Evolutionary conservation across 2,888 invertebrate genomes (phyloP), one percentile per base, ranked within the genome.

Genomic region (Marasmarcha lunaedactyla): DNA sequence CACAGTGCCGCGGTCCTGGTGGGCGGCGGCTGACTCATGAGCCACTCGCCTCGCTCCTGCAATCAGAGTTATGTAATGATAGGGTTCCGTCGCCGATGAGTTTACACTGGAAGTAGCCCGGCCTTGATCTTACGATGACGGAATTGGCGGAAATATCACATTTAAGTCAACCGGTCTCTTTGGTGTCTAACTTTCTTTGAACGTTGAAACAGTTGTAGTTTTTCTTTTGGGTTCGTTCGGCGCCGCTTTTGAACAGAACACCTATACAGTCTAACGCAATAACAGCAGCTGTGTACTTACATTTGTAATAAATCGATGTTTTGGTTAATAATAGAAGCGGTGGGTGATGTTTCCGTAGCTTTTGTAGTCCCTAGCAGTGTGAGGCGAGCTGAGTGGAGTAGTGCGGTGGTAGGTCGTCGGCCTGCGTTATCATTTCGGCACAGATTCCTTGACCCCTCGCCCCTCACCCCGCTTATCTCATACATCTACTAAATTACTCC

Each of bases 401-500:
- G 34, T 34, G 14, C 11, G 1, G 36, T 14, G n/a, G 33, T 14
- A 33, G 67, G 76, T 78, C 78, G 70, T 62, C 71, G 76, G 58
- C 63, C 74, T 55, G 54, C 57, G 65, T 79, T 79, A 79, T 79
- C 79, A 71, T 78, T 79, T 79, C 76, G 78, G 79, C 79, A 76
- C 73, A 74, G 71, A 78, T 79, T 73, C 70, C 67, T 65, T 70
- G 71, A 69, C 63, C 70, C 71, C 59, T 54, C 57, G 45, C 56
- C 51, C 49, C 51, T 43, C 33, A 45, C 41, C 42, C 35, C 44
- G 37, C 42, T 44, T 42, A 43, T 46, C 48, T 43, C 45, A 47
- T 15, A 54, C 51, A 52, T 48, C 50, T 54, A 48, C 30, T 30
- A 30, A 30, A 30, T 11, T 30, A 30, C 30, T 20, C 20, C 7